Evolutionary conservation across 2,797 vertebrate genomes (phyloP).

Genomic region (Lutra lutra): DNA sequence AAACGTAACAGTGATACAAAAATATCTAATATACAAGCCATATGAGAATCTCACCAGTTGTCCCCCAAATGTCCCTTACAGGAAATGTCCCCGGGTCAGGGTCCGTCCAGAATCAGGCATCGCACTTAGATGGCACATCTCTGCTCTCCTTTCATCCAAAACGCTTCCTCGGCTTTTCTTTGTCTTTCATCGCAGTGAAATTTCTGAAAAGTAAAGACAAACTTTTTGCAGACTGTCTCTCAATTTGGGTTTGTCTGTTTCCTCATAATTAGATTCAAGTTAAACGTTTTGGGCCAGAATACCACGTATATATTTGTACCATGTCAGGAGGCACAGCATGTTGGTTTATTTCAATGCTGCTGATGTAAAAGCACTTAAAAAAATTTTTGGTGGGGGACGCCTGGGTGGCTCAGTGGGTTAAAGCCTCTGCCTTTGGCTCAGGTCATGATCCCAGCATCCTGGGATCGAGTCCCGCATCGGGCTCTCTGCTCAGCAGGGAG

Average conservation of each 20-base stretch:
- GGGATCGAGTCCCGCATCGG: too few relatives aligned
- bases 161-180: not conserved
- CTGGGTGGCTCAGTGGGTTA: too few relatives aligned
- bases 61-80: not conserved
- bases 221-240: not conserved
- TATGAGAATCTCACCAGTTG: not conserved
- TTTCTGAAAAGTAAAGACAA: not conserved
- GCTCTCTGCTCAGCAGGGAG: too few relatives aligned
- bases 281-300: not conserved
- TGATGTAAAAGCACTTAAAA: not conserved
- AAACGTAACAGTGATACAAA: not conserved
- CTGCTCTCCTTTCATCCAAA: not conserved
- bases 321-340: not conserved
- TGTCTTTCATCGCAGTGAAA: not conserved
- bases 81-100: not conserved
- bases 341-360: not conserved
- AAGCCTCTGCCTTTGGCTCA: too few relatives aligned
- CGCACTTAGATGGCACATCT: not conserved
- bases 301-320: fast-evolving
- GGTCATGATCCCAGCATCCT: too few relatives aligned
- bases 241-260: not conserved
- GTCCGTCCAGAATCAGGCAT: not conserved
- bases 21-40: not conserved
- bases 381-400: too few relatives aligned
- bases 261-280: not conserved